These are phyloP conservation scores for Steinernema scapterisci DNA, from an alignment of 2,888 invertebrate species.

Conservation along the genomic window DNA sequence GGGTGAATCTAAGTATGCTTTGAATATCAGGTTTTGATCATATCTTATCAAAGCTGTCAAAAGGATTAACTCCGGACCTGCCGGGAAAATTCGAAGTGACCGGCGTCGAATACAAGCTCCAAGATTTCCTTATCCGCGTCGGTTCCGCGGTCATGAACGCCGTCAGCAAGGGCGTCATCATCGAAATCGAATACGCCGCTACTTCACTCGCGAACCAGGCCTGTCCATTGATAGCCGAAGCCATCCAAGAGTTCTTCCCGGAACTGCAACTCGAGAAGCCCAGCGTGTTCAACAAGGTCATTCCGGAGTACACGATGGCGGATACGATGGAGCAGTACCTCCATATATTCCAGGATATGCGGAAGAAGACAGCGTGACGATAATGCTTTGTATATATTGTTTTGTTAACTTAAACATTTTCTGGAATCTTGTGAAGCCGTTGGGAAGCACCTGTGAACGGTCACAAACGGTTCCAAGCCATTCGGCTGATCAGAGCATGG, in stretches of 20 bases:
- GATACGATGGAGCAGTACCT: constrained; percentile 19
- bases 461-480: too few species aligned
- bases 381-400: too few species aligned
- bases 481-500: too few species aligned
- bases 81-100: constrained; percentile 32
- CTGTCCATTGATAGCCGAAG: neutral
- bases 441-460: too few species aligned
- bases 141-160: constrained; percentile 54
- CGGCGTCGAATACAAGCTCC: constrained; percentile 54
- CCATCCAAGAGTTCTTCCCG: neutral
- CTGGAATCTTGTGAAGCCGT: too few species aligned
- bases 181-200: constrained; percentile 44
- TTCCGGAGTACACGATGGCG: constrained; percentile 1
- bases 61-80: constrained; percentile 40
- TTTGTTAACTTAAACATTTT: too few species aligned
- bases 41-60: constrained; percentile 53
- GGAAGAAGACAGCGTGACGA: neutral
- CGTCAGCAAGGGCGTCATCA: constrained; percentile 52
- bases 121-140: constrained; percentile 55
- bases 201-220: neutral
- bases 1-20: constrained; percentile 37
- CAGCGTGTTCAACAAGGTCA: neutral
- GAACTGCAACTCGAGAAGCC: neutral
- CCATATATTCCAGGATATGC: neutral
- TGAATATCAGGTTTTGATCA: constrained; percentile 61